Base-by-base conservation (phyloP, 2,888 invertebrate species). In the Leuctra nigra region DNA sequence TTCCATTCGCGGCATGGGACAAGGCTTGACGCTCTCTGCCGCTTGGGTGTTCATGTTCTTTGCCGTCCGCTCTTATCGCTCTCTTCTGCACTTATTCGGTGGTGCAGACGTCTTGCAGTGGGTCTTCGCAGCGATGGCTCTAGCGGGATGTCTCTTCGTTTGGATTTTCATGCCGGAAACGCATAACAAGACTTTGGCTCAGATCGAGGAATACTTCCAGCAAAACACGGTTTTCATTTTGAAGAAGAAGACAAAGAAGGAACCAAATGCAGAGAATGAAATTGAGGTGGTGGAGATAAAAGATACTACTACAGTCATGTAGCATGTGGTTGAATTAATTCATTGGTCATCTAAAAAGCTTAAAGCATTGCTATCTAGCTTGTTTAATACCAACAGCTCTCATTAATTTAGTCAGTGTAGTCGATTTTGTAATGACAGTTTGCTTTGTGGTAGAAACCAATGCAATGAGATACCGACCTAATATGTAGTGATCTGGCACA, bases 11-110 rank as follows among this genome's bases (percentile, higher is more conserved):
- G 80, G 80, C 2, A 69, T 80, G 13, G 80, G 80, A 0, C 80
- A 81, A 62, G 78, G 80, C 7, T 71, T 81, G 48, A 74, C 77
- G 41, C 78, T 79, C 66, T 76, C 77, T 33, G 70, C 77, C 62
- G 81, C 79, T 1, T 79, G 80, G 64, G 62, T 79, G 23, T 68
- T 80, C 1, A 79, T 81, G 79, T 81, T 81, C 64, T 69, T 72
- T 1, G 75, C 80, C 0, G 73, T 81, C 1, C 79, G 80, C 63
- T 73, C 72, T 56, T 81, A 78, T 65, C 58, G 59, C 4, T 64
- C 63, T 35, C 59, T 66, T 69, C 64, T 66, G 9, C 55, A 56
- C 4, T 62, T 68, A 9, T 60, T 72, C 13, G 71, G 70, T 62
- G 71, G 71, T 66, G 58, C 41, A 29, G 53, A 53, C 16, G 56